Conservation (phyloP, 1,140 invertebrate species). For the Periplaneta americana region DNA sequence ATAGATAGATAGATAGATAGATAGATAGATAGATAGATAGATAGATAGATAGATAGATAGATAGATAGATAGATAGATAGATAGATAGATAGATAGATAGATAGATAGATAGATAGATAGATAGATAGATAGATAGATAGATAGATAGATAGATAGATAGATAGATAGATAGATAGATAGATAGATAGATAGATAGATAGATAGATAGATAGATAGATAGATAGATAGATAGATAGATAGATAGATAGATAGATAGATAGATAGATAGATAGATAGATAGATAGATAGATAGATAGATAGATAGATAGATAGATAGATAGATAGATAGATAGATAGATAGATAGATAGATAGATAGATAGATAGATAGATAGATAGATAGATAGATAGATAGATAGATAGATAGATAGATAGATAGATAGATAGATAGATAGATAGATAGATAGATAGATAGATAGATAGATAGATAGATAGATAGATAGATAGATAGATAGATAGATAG, state of each 20-base stretch:
- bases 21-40: background rate
- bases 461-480: background rate
- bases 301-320: background rate
- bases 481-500: background rate
- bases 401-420: background rate
- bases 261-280: background rate
- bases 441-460: background rate
- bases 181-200: background rate
- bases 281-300: background rate
- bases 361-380: background rate
- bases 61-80: background rate
- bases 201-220: background rate
- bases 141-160: background rate
- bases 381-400: background rate
- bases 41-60: background rate
- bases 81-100: background rate
- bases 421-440: background rate
- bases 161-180: background rate
- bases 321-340: background rate
- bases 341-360: background rate
- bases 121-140: background rate
- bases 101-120: background rate
- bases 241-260: background rate
- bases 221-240: background rate
- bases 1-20: background rate